phyloP scores from a whole-genome alignment of 1,140 invertebrate species.

The Helicorthomorpha holstii region DNA sequence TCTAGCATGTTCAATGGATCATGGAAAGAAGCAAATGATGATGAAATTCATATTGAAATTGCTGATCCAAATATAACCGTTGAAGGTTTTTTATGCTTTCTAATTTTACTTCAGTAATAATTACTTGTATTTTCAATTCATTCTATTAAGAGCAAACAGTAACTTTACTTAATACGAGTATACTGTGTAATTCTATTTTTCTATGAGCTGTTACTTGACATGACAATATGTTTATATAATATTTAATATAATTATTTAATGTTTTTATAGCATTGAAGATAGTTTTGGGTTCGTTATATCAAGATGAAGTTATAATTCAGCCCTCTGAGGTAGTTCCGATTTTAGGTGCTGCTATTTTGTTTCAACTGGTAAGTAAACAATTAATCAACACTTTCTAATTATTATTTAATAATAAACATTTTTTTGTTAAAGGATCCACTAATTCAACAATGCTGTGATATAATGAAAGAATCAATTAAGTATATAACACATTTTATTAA shows the following conservation, averaged over 20 bases:
- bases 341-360: constrained; percentile 53
- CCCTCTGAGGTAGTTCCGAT: constrained; percentile 48
- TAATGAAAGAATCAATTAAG: constrained; percentile 60
- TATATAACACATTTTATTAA: constrained; percentile 9
- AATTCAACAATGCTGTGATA: constrained; percentile 52
- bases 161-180: too few species aligned
- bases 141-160: too few species aligned
- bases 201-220: too few species aligned
- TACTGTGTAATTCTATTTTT: too few species aligned
- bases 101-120: not conserved
- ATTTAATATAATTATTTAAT: too few species aligned
- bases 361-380: constrained; percentile 37
- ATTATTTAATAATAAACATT: not conserved
- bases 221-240: too few species aligned
- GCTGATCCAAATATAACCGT: constrained; percentile 53
- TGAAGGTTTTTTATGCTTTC: constrained; percentile 31
- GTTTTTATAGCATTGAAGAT: constrained; percentile 41
- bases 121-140: too few species aligned
- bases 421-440: constrained; percentile 35
- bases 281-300: constrained; percentile 61
- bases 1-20: constrained; percentile 66
- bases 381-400: not conserved
- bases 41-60: constrained; percentile 48
- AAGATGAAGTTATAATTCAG: constrained; percentile 54
- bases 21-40: constrained; percentile 54